A percentile compares a stretch with the other conserved stretches of the same genome.
These are phyloP conservation scores for Macropus fuliginosus DNA, from an alignment of 2,797 vertebrate genomes.

Conservation along the genomic window DNA sequence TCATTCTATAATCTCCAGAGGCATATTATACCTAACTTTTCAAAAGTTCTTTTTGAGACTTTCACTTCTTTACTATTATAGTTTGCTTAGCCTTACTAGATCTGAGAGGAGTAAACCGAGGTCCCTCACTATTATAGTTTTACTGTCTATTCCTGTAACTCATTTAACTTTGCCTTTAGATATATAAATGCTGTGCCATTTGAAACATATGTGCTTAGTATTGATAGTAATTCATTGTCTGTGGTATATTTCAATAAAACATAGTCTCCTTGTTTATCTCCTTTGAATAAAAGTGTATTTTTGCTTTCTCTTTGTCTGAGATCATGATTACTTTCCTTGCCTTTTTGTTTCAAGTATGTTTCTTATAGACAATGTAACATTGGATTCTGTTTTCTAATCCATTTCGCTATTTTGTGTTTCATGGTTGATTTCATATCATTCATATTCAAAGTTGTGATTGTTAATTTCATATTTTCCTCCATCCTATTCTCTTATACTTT, in stretches of 20 bases:
- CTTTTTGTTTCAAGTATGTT: background rate
- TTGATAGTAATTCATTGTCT: background rate
- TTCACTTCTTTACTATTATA: background rate
- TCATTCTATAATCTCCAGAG: background rate
- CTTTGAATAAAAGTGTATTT: background rate
- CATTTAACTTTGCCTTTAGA: background rate
- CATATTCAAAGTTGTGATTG: background rate
- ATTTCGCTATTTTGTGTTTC: background rate
- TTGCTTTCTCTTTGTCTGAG: background rate
- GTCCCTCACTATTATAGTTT: no score
- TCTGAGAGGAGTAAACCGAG: background rate
- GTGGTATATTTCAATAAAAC: background rate
- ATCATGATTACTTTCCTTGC: background rate
- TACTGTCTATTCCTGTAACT: background rate
- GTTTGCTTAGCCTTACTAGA: background rate
- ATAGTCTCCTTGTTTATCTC: background rate
- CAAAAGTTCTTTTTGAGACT: background rate
- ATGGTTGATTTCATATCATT: background rate
- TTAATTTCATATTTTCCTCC: background rate
- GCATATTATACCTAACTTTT: background rate
- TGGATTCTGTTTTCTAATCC: background rate
- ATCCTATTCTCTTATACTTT: background rate
- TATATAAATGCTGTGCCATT: background rate
- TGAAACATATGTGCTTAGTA: background rate
- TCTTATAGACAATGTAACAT: background rate